Percentiles rank a stretch among this genome's conserved stretches.
Evolutionary conservation across 2,888 invertebrate species (phyloP).

Genomic region (Emmelina monodactyla): DNA sequence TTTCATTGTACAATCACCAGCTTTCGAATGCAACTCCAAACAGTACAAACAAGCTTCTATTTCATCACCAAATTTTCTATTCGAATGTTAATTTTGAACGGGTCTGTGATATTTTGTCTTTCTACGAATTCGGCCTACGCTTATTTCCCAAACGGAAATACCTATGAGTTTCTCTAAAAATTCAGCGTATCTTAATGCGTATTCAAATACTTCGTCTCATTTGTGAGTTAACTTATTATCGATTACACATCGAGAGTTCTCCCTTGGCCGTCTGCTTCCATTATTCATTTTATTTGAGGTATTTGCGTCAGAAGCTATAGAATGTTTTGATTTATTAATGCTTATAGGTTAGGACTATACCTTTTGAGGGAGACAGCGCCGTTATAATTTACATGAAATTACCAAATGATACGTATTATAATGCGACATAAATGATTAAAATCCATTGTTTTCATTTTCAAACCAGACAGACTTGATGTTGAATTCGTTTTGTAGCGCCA

Average conservation of each 20-base stretch:
- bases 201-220: neutral
- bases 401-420: too few species aligned
- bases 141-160: too few species aligned
- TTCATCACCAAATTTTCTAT: too few species aligned
- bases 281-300: neutral
- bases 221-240: neutral
- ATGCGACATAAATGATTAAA: too few species aligned
- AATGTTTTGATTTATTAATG: neutral
- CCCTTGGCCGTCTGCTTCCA: neutral
- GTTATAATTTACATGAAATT: too few species aligned
- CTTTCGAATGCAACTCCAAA: neutral
- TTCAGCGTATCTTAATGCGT: neutral
- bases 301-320: neutral
- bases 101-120: too few species aligned
- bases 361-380: too few species aligned
- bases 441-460: neutral
- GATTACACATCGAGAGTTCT: neutral
- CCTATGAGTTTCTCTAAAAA: constrained; percentile 2
- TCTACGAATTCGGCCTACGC: too few species aligned
- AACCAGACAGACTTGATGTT: neutral
- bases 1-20: neutral
- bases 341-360: neutral
- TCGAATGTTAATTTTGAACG: too few species aligned
- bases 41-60: constrained; percentile 2
- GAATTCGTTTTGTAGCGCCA: constrained; percentile 3